These are phyloP conservation scores for Phenganax marumi DNA, from an alignment of 92 coral and sea anemone genomes.

Conservation along the genomic window DNA sequence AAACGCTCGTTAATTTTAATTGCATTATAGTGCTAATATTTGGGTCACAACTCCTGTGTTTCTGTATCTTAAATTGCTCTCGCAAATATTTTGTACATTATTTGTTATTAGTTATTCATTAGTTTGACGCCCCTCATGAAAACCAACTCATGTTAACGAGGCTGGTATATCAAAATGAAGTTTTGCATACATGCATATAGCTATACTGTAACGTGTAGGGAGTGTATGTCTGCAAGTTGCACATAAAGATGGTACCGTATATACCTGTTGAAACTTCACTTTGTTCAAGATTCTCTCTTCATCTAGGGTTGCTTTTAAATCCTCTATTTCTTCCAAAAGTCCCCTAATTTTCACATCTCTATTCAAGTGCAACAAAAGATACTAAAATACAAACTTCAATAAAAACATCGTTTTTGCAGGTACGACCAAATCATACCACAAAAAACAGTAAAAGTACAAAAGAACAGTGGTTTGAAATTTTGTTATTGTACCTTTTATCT, in stretches of 20 bases:
- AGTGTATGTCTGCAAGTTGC: not conserved
- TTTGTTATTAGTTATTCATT: too few species aligned
- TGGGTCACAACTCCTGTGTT: too few species aligned
- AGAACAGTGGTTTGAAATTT: not conserved
- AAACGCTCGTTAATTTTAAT: too few species aligned
- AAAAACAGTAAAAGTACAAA: not conserved
- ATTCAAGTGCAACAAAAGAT: not conserved
- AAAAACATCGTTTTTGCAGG: not conserved
- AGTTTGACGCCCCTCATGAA: too few species aligned
- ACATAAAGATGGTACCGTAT: not conserved
- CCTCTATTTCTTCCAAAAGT: conserved; percentile 69
- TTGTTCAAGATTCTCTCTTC: conserved; percentile 83
- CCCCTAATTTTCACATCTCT: conserved; percentile 75
- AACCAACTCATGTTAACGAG: too few species aligned
- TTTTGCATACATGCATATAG: too few species aligned
- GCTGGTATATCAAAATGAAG: too few species aligned
- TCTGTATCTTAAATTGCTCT: too few species aligned
- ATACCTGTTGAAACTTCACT: conserved; percentile 65
- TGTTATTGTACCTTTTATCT: conserved; percentile 2
- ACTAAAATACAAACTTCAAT: not conserved
- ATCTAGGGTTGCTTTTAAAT: conserved; percentile 65
- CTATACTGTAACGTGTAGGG: too few species aligned
- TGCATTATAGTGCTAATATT: too few species aligned
- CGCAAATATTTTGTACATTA: too few species aligned
- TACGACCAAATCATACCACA: not conserved